These are phyloP conservation scores for Aphrophora alni DNA, from an alignment of 2,888 invertebrate genomes.

Conservation along the genomic window DNA sequence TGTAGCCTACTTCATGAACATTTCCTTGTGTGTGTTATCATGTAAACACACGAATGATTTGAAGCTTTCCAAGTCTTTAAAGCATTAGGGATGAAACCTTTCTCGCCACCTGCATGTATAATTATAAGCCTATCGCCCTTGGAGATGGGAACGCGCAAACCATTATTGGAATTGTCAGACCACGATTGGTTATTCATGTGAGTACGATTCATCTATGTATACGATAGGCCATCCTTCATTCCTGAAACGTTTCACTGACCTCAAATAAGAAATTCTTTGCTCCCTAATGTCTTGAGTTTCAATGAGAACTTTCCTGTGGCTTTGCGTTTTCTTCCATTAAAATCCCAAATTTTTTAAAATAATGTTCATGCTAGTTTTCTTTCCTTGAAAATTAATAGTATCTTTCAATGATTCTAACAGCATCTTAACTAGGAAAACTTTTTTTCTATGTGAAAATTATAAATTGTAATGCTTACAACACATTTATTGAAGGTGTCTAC, in stretches of 20 bases:
- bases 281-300: not conserved
- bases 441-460: constrained; percentile 10
- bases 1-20: not conserved
- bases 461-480: not conserved
- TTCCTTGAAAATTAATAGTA: not conserved
- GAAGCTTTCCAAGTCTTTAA: not conserved
- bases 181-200: not conserved
- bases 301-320: not conserved
- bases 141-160: not conserved
- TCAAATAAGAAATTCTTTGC: not conserved
- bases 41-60: constrained; percentile 12
- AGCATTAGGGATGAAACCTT: constrained; percentile 13
- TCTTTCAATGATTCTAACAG: not conserved
- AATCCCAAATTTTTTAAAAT: constrained; percentile 4
- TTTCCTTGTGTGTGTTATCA: too few species aligned
- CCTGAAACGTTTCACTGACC: not conserved
- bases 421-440: not conserved
- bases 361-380: not conserved
- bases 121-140: not conserved
- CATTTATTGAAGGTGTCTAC: not conserved
- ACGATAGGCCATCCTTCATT: not conserved
- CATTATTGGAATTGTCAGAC: not conserved
- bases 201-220: not conserved
- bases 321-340: not conserved
- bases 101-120: not conserved